phyloP scores from a whole-genome alignment of 2,113 vertebrate genomes.

The Rhynchomys soricoides region DNA sequence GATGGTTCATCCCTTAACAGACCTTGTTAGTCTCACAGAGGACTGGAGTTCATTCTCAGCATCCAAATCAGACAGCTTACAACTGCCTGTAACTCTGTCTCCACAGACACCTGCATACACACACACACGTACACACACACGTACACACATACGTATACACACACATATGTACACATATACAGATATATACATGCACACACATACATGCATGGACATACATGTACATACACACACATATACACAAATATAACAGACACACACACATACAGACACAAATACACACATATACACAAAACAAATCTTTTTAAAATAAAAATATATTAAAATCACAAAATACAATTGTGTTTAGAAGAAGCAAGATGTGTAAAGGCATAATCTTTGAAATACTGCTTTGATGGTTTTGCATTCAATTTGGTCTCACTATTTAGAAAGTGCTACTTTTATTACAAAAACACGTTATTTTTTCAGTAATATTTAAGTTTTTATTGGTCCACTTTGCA shows the following conservation, averaged over 20 bases:
- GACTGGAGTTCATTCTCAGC: background rate
- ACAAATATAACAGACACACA: background rate
- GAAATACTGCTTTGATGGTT: constrained; percentile 29
- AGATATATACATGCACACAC: background rate
- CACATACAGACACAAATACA: background rate
- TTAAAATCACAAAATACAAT: constrained; percentile 72
- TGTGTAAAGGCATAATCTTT: constrained; percentile 39
- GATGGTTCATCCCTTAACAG: background rate
- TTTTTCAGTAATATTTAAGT: background rate
- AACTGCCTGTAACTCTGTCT: background rate
- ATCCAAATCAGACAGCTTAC: background rate
- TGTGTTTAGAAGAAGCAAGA: constrained; percentile 54
- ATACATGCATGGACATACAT: background rate
- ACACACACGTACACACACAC: background rate
- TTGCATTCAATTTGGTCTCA: constrained; percentile 24
- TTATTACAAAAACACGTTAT: constrained; percentile 45
- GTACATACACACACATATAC: background rate
- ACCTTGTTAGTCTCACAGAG: background rate
- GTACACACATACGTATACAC: rapidly evolving
- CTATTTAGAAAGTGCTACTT: constrained; percentile 49
- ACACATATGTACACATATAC: rapidly evolving
- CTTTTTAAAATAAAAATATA: constrained; percentile 47
- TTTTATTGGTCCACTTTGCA: background rate
- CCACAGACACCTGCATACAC: background rate
- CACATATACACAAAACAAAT: background rate